These are phyloP conservation scores for Propsilocerus akamusi DNA, from an alignment of 1,140 invertebrate species.

Conservation along the genomic window DNA sequence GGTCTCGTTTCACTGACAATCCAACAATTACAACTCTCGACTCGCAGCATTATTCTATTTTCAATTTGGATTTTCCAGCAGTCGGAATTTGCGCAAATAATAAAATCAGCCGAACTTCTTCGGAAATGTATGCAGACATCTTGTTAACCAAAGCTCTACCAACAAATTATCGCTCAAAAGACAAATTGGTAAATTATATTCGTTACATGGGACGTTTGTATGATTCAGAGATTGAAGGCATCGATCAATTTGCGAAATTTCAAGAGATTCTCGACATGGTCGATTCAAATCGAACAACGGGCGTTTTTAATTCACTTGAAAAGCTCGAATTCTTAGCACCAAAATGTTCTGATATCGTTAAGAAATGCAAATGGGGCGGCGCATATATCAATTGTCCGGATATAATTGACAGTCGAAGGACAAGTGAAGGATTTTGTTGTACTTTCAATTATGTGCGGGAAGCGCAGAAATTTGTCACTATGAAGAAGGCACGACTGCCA, in stretches of 20 bases:
- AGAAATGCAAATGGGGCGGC: conserved; percentile 26
- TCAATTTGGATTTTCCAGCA: conserved; percentile 30
- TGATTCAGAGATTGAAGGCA: conserved; percentile 8
- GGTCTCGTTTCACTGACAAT: conserved; percentile 18
- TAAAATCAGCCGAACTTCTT: conserved; percentile 26
- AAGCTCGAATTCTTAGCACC: conserved; percentile 24
- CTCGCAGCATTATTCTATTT: conserved; percentile 26
- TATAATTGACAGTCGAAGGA: conserved; percentile 27
- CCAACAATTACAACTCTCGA: conserved; percentile 29
- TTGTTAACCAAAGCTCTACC: conserved; percentile 17
- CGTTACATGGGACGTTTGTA: conserved; percentile 12
- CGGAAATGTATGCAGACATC: conserved; percentile 14
- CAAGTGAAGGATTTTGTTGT: conserved; percentile 36
- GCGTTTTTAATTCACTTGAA: conserved; percentile 10
- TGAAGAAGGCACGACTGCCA: background rate
- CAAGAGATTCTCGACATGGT: background rate
- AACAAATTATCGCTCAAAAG: background rate
- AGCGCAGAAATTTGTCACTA: background rate
- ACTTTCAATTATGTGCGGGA: conserved; percentile 29
- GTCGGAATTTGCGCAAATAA: conserved; percentile 33
- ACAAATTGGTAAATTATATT: conserved; percentile 7
- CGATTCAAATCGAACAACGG: conserved; percentile 12
- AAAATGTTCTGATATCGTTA: conserved; percentile 27
- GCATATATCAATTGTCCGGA: conserved; percentile 21
- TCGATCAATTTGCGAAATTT: conserved; percentile 5